phyloP scores from a whole-genome alignment of 2,888 invertebrate genomes.

The Apoda limacodes region DNA sequence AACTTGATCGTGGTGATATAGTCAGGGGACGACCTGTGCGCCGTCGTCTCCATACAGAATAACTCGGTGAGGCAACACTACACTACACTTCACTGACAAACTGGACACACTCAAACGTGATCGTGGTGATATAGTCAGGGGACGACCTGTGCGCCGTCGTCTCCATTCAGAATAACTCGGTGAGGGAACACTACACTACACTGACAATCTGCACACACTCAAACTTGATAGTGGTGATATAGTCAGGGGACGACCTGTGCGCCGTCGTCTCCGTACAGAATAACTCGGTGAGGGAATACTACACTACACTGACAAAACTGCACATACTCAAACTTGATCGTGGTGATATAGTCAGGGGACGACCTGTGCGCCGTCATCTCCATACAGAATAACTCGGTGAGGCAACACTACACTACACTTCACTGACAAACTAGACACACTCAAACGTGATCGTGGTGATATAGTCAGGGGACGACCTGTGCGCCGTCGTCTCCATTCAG shows the following conservation, averaged over 20 bases:
- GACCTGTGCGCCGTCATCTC: slow-evolving; percentile 80
- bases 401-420: too few relatives aligned
- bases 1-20: slow-evolving; percentile 72
- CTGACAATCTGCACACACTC: too few relatives aligned
- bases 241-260: slow-evolving; percentile 75
- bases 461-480: slow-evolving; percentile 72
- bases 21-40: slow-evolving; percentile 75
- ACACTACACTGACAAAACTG: too few relatives aligned
- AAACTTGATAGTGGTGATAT: slow-evolving; percentile 71
- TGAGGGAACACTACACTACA: too few relatives aligned
- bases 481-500: slow-evolving; percentile 84
- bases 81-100: too few relatives aligned
- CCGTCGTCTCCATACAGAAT: slow-evolving; percentile 82
- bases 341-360: slow-evolving; percentile 72
- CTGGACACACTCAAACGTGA: too few relatives aligned
- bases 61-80: slow-evolving; percentile 76
- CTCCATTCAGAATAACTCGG: slow-evolving; percentile 81
- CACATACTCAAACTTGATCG: too few relatives aligned
- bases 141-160: slow-evolving; percentile 78
- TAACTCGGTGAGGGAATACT: slow-evolving; percentile 74
- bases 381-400: slow-evolving; percentile 79
- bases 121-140: slow-evolving; percentile 72
- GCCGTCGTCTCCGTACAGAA: slow-evolving; percentile 84
- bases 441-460: slow-evolving; percentile 72
- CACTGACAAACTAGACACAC: too few relatives aligned